Conservation (phyloP, 2,888 invertebrate genomes). For the Pelosia muscerda region DNA sequence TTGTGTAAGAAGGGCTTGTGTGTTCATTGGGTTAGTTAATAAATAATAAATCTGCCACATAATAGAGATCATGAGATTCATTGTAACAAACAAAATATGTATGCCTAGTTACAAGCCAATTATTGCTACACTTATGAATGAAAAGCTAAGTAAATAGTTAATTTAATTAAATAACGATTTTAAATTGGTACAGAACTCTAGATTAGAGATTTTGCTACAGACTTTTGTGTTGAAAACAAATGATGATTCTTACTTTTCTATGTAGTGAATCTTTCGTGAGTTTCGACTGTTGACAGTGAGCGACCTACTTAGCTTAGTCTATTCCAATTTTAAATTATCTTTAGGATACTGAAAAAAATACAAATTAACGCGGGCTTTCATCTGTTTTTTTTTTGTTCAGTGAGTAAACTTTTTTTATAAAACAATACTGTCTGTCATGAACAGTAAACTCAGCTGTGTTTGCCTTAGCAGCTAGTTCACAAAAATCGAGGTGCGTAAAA, state of each 20-base stretch:
- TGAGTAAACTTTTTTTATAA: conserved; percentile 18
- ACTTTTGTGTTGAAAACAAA: neutral
- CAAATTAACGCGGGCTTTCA: neutral
- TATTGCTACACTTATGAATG: neutral
- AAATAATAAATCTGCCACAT: neutral
- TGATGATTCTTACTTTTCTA: neutral
- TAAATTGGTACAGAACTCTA: neutral
- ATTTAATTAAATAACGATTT: neutral
- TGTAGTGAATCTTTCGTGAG: neutral
- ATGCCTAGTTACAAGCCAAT: neutral
- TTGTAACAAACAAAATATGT: neutral
- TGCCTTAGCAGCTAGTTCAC: conserved; percentile 25
- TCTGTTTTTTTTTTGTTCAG: neutral
- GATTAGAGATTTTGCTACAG: neutral
- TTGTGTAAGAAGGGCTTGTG: neutral
- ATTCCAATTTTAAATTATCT: neutral
- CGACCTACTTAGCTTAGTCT: neutral
- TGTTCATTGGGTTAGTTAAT: no score
- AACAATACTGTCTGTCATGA: conserved; percentile 26
- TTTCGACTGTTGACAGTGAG: conserved; percentile 4
- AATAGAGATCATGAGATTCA: neutral
- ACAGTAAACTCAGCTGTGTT: conserved; percentile 39
- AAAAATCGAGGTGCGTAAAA: conserved; percentile 41
- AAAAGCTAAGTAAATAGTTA: neutral
- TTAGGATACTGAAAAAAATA: neutral